These are phyloP conservation scores for Petrolisthes cinctipes DNA, from an alignment of 2,888 invertebrate genomes.

Conservation along the genomic window DNA sequence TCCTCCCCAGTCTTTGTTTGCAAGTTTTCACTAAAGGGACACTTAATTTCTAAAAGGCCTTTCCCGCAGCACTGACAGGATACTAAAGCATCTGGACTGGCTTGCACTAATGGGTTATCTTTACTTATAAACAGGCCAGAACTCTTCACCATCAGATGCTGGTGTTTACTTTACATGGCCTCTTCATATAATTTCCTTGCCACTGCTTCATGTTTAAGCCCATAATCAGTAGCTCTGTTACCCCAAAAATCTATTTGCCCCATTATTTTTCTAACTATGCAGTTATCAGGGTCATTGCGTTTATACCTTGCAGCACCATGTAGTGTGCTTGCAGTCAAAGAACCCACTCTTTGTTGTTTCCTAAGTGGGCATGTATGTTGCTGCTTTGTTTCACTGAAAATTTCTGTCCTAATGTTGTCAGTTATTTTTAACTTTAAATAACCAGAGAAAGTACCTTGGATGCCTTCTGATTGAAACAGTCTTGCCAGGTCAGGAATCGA, in stretches of 20 bases:
- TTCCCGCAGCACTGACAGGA: neutral
- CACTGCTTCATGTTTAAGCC: neutral
- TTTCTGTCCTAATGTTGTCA: neutral
- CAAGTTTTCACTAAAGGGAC: neutral
- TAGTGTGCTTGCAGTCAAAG: neutral
- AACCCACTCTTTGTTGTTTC: neutral
- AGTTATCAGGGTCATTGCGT: neutral
- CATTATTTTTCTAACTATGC: neutral
- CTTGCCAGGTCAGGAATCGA: neutral
- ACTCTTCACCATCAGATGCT: neutral
- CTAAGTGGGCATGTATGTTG: no score
- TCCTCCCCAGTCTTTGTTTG: neutral
- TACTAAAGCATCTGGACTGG: neutral
- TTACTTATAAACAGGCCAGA: neutral
- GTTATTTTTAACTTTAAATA: neutral
- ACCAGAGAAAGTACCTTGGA: neutral
- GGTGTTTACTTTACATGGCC: neutral
- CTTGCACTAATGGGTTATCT: neutral
- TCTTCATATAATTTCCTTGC: constrained; percentile 1
- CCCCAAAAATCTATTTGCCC: neutral
- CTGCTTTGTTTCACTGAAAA: neutral
- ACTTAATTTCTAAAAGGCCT: constrained; percentile 7
- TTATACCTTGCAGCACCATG: neutral
- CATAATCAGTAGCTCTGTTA: constrained; percentile 2
- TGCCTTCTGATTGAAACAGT: neutral